Percentiles rank a stretch among this genome's conserved stretches.
These are phyloP conservation scores for Cataglyphis hispanica DNA, from an alignment of 1,140 invertebrate genomes.

Conservation along the genomic window DNA sequence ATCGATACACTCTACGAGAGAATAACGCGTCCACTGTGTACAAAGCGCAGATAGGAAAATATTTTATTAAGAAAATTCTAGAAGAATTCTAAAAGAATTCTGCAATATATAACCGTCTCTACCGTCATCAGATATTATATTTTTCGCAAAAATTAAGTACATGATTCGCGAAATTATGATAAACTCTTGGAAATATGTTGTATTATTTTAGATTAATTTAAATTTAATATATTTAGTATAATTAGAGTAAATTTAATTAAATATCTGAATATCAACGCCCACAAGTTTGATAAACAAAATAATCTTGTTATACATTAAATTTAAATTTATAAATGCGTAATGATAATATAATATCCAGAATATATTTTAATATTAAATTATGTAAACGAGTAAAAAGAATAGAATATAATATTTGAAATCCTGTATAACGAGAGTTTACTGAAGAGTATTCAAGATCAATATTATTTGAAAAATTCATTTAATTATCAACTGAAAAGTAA, in stretches of 20 bases:
- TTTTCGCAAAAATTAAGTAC: background rate
- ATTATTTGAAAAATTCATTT: background rate
- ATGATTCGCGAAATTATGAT: constrained; percentile 25
- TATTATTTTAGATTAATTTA: constrained; percentile 34
- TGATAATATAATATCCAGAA: background rate
- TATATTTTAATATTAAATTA: constrained; percentile 16
- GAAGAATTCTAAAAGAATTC: too few relatives aligned
- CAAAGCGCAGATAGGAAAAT: too few relatives aligned
- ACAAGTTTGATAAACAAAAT: constrained; percentile 11
- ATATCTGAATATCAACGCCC: constrained; percentile 5
- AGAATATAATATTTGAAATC: background rate
- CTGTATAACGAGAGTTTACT: background rate
- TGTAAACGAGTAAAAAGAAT: background rate
- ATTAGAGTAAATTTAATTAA: constrained; percentile 49
- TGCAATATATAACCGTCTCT: background rate
- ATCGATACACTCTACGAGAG: background rate
- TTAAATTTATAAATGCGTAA: background rate
- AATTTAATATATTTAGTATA: constrained; percentile 35
- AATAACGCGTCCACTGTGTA: background rate
- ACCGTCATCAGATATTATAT: background rate
- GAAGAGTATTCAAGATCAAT: background rate
- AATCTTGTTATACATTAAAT: background rate
- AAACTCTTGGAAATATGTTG: background rate
- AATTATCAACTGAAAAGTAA: constrained; percentile 22
- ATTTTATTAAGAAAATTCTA: too few relatives aligned